Evolutionary conservation across 2,888 invertebrate species (phyloP), one percentile per base, ranked within the genome.

Genomic region (Dinocampus coccinellae): DNA sequence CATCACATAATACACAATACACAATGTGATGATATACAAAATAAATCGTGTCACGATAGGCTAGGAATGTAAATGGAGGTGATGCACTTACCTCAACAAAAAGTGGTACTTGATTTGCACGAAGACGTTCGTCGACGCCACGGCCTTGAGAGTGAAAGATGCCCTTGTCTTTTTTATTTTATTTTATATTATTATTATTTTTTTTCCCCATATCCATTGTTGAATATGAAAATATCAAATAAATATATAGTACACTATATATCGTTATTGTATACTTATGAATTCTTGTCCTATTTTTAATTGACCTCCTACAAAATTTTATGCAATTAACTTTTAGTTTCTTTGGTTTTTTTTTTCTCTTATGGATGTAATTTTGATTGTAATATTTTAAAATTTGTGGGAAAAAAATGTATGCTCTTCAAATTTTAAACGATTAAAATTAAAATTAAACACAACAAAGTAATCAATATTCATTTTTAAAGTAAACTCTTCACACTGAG

Each of bases 21-120:
- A 26, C 67, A 33, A n/a, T n/a, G n/a, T 67, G 47, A 55, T n/a
- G 39, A 39, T 39, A 62, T 29, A 55, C 47, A 24, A n/a, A 29
- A 39, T 33, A 57, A 68, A 53, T 36, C 29, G 60, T 61, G 67
- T 39, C 61, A 36, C 68, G 70, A 69, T 71, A 33, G 63, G 61
- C 61, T 39, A 62, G 26, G 63, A 73, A 69, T 73, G 67, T 71
- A 68, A 71, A 68, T 69, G 52, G 65, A 42, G 42, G 47, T 62
- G 26, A 13, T 26, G 7, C 47, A 26, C 26, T 42, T n/a, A 64
- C 33, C 33, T 64, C 47, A 29, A 52, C 33, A 34, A 33, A 34
- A 33, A 64, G 52, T 64, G 52, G 64, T 64, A 20, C n/a, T 39
- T 39, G 39, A 34, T 16, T 47, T 33, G 47, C 52, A 29, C 52